Evolutionary conservation across 2,888 invertebrate species (phyloP), one percentile per base, ranked within the genome.

Genomic region (Uropetala carovei): DNA sequence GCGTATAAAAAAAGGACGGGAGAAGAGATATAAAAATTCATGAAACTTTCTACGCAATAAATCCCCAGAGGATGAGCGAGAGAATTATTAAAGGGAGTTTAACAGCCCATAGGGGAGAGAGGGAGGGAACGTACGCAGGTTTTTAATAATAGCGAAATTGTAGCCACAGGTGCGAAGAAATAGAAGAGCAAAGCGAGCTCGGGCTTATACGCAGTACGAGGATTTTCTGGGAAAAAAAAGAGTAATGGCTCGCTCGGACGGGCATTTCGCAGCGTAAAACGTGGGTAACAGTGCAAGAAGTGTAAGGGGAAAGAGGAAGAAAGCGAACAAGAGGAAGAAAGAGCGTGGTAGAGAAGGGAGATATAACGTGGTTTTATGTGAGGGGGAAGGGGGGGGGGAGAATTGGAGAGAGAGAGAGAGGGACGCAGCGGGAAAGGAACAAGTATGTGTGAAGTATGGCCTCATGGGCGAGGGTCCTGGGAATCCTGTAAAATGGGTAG

Each of bases 371-470:
- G 11, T 22, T 11, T 27, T 27, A 27, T 9, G 75, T 27, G 22
- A 75, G 8, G 22, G 22, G n/a, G n/a, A n/a, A n/a, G n/a, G n/a
- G n/a, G n/a, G n/a, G 11, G 75, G 10, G n/a, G 8, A 10, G 11
- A 75, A 22, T n/a, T 11, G 82, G 43, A 11, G 43, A 82, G 18
- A 82, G 82, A 30, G 14, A 82, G 30, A 16, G 43, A 30, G 30
- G 14, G 82, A 30, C 30, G 27, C 13, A 82, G 14, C 4, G 43
- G 82, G 5, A n/a, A n/a, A 82, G 30, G 82, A 16, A 82, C 82
- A 82, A 82, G 43, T 43, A 82, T 16, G 30, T 14, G 82, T 82
- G 82, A 82, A 82, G 82, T 82, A 82, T 82, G 43, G 82, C 30
- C 30, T n/a, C 14, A 14, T 82, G 82, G 43, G 82, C 30, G 16